These are phyloP conservation scores for Phrynosoma platyrhinos DNA, from an alignment of 2,113 vertebrate genomes.

Conservation along the genomic window DNA sequence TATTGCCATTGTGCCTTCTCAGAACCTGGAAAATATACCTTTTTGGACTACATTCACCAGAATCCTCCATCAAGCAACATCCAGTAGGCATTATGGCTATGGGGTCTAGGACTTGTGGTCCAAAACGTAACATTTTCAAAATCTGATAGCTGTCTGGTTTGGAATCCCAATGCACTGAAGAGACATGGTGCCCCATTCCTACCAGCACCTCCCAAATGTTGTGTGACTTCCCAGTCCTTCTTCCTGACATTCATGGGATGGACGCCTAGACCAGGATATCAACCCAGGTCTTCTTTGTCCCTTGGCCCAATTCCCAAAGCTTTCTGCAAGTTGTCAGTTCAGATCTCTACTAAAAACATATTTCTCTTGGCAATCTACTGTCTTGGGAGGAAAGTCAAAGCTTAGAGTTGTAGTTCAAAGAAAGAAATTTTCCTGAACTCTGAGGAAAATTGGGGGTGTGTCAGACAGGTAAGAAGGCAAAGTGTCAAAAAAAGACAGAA, in stretches of 20 bases:
- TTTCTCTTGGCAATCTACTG: not conserved
- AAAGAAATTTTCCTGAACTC: too few relatives aligned
- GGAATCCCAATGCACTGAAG: not conserved
- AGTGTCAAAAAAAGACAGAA: not conserved
- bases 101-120: not conserved
- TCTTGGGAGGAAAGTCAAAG: not conserved
- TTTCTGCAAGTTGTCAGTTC: not conserved
- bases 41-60: not conserved
- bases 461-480: not conserved
- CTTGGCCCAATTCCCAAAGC: not conserved
- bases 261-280: not conserved
- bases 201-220: too few relatives aligned
- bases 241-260: not conserved
- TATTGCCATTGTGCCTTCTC: not conserved
- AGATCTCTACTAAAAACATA: not conserved
- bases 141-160: not conserved
- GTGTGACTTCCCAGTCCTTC: not conserved
- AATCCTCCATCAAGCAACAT: too few relatives aligned
- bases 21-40: not conserved
- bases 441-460: too few relatives aligned
- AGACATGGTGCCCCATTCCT: not conserved
- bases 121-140: not conserved
- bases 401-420: too few relatives aligned
- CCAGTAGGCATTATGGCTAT: too few relatives aligned
- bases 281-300: not conserved